Percentiles rank a stretch among this genome's conserved stretches.
phyloP scores from a whole-genome alignment of 1,140 invertebrate species.

The Calliopsis andreniformis region DNA sequence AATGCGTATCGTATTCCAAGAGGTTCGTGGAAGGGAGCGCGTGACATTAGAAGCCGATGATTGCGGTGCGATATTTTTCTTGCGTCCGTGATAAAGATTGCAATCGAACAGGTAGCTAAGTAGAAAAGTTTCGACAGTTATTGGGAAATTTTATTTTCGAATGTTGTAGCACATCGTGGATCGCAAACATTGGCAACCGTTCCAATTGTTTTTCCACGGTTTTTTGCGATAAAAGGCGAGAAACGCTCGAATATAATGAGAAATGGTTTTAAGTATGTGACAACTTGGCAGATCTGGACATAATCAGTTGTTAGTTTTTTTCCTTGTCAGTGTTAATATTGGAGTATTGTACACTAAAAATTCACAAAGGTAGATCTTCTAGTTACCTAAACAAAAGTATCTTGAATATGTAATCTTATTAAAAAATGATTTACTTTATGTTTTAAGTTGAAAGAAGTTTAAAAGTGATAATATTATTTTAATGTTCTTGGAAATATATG shows the following conservation, averaged over 20 bases:
- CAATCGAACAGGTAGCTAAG: conserved; percentile 11
- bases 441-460: too few species aligned
- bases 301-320: neutral
- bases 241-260: conserved; percentile 28
- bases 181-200: conserved; percentile 2
- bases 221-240: conserved; percentile 51
- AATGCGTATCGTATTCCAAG: conserved; percentile 27
- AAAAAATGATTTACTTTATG: too few species aligned
- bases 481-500: too few species aligned
- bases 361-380: too few species aligned
- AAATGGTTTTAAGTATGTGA: conserved; percentile 49
- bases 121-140: conserved; percentile 22
- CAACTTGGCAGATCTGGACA: conserved; percentile 56
- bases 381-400: too few species aligned
- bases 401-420: too few species aligned
- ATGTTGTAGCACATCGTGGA: conserved; percentile 4
- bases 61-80: conserved; percentile 37
- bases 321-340: too few species aligned
- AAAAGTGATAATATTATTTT: too few species aligned
- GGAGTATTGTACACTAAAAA: too few species aligned
- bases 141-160: conserved; percentile 22
- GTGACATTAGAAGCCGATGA: neutral
- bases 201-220: conserved; percentile 35
- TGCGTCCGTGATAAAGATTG: conserved; percentile 20
- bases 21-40: neutral